phyloP scores from a whole-genome alignment of 2,113 vertebrate genomes.

The Candoia aspera region DNA sequence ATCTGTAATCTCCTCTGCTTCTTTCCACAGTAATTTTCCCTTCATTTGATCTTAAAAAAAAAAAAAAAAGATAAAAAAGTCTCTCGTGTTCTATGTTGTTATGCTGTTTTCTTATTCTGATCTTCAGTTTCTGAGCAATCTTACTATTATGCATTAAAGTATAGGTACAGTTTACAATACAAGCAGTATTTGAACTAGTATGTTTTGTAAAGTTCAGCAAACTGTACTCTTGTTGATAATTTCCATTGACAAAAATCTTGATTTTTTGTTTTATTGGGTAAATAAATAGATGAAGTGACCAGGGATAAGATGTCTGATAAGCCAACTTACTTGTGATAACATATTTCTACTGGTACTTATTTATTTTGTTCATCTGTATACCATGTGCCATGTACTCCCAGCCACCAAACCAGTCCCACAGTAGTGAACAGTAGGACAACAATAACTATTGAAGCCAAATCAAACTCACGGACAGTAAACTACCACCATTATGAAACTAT shows the following conservation, averaged over 20 bases:
- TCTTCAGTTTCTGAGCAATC: background rate
- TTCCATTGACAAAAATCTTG: background rate
- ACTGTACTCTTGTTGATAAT: background rate
- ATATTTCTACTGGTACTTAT: background rate
- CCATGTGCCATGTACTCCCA: too few relatives aligned
- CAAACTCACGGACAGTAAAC: background rate
- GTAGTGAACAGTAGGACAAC: background rate
- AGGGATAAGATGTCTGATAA: background rate
- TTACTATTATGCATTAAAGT: background rate
- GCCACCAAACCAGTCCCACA: too few relatives aligned
- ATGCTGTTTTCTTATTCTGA: background rate
- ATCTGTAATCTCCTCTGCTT: background rate
- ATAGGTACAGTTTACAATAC: background rate
- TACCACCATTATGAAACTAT: background rate
- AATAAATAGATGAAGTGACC: background rate
- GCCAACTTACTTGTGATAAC: background rate
- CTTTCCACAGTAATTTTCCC: background rate
- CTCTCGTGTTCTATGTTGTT: background rate
- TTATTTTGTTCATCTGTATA: too few relatives aligned
- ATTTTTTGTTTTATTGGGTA: background rate
- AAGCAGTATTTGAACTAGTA: background rate
- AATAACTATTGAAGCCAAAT: background rate
- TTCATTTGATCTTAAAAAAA: background rate
- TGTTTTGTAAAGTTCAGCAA: background rate
- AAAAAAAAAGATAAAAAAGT: background rate